These are phyloP conservation scores for Crypturellus tataupa DNA, from an alignment of 2,797 vertebrate genomes.

Conservation along the genomic window DNA sequence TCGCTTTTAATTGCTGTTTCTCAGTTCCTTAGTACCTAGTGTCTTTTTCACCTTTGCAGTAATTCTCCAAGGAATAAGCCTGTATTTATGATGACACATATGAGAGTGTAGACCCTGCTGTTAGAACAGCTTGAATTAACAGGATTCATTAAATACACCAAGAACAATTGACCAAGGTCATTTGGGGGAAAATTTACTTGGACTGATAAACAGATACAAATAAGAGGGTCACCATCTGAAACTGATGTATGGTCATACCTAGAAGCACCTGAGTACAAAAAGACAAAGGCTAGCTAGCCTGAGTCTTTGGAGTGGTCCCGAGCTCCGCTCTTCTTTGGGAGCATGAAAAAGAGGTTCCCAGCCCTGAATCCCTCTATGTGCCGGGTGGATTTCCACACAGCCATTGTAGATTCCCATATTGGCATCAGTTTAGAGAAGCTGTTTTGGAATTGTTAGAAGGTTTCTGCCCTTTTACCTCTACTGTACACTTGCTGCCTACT, in stretches of 20 bases:
- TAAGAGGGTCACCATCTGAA: background rate
- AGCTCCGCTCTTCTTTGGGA: background rate
- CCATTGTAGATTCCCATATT: background rate
- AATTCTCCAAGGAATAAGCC: background rate
- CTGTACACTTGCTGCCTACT: accelerated
- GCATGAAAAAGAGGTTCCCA: background rate
- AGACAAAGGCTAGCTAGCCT: background rate
- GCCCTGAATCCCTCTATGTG: background rate
- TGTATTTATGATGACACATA: background rate
- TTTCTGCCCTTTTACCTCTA: background rate
- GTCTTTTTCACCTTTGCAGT: background rate
- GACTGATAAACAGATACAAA: background rate
- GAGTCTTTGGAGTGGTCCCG: background rate
- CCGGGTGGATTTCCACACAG: background rate
- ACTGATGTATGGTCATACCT: background rate
- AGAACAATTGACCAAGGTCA: background rate
- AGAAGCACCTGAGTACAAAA: background rate
- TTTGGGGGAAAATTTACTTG: background rate
- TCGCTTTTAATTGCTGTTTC: background rate
- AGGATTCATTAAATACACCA: background rate
- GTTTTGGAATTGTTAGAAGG: background rate
- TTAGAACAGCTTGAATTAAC: background rate
- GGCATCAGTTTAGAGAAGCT: background rate
- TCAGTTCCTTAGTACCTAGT: background rate
- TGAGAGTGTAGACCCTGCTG: background rate